Evolutionary conservation across 1,140 invertebrate species (phyloP).

Genomic region (Pachypeltis micranthus): DNA sequence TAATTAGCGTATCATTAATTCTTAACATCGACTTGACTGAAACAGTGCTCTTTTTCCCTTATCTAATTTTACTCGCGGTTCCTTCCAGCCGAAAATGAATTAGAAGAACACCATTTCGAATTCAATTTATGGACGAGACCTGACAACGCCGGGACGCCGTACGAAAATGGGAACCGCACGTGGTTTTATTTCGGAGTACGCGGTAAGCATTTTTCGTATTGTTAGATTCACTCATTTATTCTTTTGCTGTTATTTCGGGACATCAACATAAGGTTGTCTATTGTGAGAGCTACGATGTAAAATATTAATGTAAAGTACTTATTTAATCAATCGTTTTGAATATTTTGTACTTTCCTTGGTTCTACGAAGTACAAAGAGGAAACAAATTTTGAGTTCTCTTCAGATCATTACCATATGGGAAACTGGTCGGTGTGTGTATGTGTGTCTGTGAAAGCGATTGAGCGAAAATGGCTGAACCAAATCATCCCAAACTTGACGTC

Average conservation of each 20-base stretch:
- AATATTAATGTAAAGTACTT: not conserved
- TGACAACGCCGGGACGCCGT: constrained; percentile 76
- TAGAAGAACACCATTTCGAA: constrained; percentile 54
- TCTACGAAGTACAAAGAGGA: too few species aligned
- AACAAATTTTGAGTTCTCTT: too few species aligned
- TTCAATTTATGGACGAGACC: constrained; percentile 85
- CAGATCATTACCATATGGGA: too few species aligned
- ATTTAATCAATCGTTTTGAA: too few species aligned
- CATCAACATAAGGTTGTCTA: too few species aligned
- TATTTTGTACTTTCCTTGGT: too few species aligned
- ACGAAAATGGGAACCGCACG: constrained; percentile 79
- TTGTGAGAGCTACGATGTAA: not conserved
- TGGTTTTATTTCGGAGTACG: constrained; percentile 91
- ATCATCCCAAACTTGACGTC: too few species aligned
- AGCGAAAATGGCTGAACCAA: too few species aligned
- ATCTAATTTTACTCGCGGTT: not conserved
- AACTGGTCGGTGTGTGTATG: too few species aligned
- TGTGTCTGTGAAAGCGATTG: too few species aligned
- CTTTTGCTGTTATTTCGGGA: not conserved
- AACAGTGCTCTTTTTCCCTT: not conserved
- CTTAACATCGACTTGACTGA: not conserved
- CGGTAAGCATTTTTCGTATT: constrained; percentile 31
- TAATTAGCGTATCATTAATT: constrained; percentile 4
- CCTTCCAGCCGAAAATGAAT: constrained; percentile 16
- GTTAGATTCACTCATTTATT: not conserved